Base-by-base conservation (phyloP, 2,797 vertebrate genomes). In the Acipenser oxyrinchus region DNA sequence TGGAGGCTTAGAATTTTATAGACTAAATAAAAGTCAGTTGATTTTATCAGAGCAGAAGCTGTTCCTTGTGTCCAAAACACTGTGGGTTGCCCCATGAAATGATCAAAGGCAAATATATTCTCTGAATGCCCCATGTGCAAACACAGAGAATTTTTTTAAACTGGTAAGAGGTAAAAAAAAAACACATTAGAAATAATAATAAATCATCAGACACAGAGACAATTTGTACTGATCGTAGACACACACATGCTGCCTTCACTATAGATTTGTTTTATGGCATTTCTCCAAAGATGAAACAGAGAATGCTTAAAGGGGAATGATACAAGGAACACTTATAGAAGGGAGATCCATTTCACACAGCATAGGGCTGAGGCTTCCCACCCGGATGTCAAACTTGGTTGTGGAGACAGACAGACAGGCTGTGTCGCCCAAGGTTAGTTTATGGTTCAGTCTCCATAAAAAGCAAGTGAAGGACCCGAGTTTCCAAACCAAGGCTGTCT, bases 391-490 rank as follows among this genome's bases (percentile, higher is more conserved):
- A 75, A 67, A 72, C 73, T 70, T 75, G 73, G 70, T 71, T 60
- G 65, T 75, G 67, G 73, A 69, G 67, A 66, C 64, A 64, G 64
- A 67, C 55, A 63, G 59, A 66, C 37, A 62, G 65, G 69, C 65
- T 68, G 23, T 62, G 64, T n/a, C 58, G 58, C 49, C 49, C 37
- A 23, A 48, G 8, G 13, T 60, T n/a, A 52, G 64, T 70, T 63
- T 67, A 66, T 73, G 61, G 50, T 62, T 66, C 8, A 49, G 66
- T 11, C 65, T 48, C 70, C 70, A 72, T 76, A 69, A 74, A 77
- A 74, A 72, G 59, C 48, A 65, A 15, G 52, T 23, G 49, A 48
- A 63, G 12, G 15, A 75, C 23, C 23, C 23, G 23, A 37, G 23
- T 37, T 37, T 37, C 23, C 15, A 18, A 18, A 18, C 15, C 15